Evolutionary conservation across 2,113 vertebrate species (phyloP).

Genomic region (Vulpes vulpes): DNA sequence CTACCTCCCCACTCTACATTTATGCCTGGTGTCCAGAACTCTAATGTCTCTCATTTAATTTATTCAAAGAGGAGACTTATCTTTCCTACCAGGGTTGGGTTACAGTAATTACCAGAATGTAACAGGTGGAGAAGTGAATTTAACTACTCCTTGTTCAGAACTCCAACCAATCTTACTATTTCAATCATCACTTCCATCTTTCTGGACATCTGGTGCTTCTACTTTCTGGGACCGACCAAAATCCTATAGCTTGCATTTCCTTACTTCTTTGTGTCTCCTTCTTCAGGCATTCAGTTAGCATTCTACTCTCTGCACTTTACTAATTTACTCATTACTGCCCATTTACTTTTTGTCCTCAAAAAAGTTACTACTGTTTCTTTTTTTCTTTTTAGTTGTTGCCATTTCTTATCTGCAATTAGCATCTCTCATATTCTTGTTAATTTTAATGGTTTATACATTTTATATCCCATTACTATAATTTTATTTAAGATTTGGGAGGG

Average conservation of each 20-base stretch:
- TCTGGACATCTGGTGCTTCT: not conserved
- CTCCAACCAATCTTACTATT: not conserved
- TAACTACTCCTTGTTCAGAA: not conserved
- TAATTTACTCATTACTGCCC: not conserved
- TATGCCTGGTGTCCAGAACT: not conserved
- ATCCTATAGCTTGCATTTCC: not conserved
- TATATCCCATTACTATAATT: not conserved
- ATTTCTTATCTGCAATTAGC: not conserved
- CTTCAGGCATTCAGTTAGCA: not conserved
- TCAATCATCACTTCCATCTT: not conserved
- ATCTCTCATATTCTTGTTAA: not conserved
- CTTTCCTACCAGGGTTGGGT: not conserved
- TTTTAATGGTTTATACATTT: not conserved
- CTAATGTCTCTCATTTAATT: not conserved
- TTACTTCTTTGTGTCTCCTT: not conserved
- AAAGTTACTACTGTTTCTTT: not conserved
- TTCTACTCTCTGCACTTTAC: not conserved
- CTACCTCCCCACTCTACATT: too few species aligned
- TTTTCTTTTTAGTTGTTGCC: not conserved
- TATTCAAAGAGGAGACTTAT: not conserved
- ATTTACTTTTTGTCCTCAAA: not conserved
- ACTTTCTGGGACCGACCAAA: not conserved
- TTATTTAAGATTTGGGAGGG: conserved; percentile 4
- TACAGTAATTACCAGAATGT: not conserved
- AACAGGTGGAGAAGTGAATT: not conserved